Percentiles rank a stretch among this genome's conserved stretches.
Evolutionary conservation across 2,797 vertebrate species (phyloP).

Genomic region (Ceyx erithaca): DNA sequence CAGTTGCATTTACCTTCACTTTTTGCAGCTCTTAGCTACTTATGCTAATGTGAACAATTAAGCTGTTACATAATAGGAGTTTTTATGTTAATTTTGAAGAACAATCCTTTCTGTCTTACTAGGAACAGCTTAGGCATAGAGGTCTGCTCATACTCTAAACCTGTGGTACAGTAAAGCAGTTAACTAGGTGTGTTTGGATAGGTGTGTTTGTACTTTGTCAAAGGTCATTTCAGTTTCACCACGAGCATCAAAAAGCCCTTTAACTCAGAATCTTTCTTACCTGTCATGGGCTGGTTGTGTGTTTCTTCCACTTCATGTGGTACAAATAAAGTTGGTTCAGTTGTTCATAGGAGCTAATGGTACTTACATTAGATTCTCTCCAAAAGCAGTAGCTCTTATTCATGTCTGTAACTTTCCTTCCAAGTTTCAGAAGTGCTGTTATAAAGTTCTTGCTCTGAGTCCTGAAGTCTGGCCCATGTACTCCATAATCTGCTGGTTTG

Average conservation of each 20-base stretch:
- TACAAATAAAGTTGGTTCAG: constrained; percentile 47
- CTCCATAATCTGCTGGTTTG: not conserved
- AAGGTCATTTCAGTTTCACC: not conserved
- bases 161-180: constrained; percentile 23
- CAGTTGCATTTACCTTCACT: not conserved
- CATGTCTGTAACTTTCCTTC: not conserved
- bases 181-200: constrained; percentile 32
- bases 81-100: not conserved
- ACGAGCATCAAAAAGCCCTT: not conserved
- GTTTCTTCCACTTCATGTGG: constrained; percentile 50
- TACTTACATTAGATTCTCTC: constrained; percentile 34
- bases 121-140: not conserved
- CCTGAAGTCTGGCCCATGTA: not conserved
- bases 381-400: not conserved
- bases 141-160: not conserved
- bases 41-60: not conserved
- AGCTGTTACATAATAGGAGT: constrained; percentile 15
- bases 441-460: not conserved
- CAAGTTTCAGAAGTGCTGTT: not conserved
- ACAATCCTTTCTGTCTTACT: not conserved
- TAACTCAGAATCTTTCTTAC: not conserved
- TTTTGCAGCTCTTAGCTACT: not conserved
- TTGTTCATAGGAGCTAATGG: not conserved
- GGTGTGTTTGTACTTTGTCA: constrained; percentile 35
- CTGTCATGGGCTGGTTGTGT: not conserved